Evolutionary conservation across 2,113 vertebrate species (phyloP), one percentile per base, ranked within the genome.

Genomic region (Chaetorhynchus papuensis): DNA sequence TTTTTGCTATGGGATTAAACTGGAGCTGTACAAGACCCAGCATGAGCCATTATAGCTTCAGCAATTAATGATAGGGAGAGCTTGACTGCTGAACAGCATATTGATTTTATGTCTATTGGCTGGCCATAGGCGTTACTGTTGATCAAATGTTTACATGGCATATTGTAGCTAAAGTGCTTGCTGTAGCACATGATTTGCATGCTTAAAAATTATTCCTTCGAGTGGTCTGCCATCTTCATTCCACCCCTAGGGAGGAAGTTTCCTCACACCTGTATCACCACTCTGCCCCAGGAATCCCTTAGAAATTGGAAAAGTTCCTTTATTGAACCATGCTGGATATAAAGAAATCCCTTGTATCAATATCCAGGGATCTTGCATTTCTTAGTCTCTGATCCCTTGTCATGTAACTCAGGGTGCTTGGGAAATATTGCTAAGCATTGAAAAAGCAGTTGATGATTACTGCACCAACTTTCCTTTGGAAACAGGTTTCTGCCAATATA

Each of bases 351-450:
- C 64, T 77, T 74, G 6, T 69, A 65, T 57, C 4, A 6, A 19
- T 50, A 60, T 41, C 12, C 33, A 81, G 41, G 30, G 20, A 45
- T 70, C 66, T 42, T 65, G 27, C n/a, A 44, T 56, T 89, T 90
- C 54, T 26, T 39, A 33, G 31, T 75, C 54, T 76, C 31, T 2
- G 4, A 63, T 52, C 19, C 21, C 33, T 56, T 45, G 52, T 72
- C 26, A 3, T 1, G 1, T 78, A 66, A 71, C 39, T 56, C 2
- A 1, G 15, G 33, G 56, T 59, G 26, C 41, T 70, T 3, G 1
- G 63, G 42, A 78, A 89, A 53, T 63, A 76, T 39, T 72, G 30
- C 33, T 71, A 90, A 76, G 21, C 8, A 16, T 63, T 80, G 76
- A 76, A 72, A 93, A 90, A 80, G 22, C 52, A 54, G 77, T 37